Conservation (phyloP, 2,113 vertebrate species). For the Piaya cayana region DNA sequence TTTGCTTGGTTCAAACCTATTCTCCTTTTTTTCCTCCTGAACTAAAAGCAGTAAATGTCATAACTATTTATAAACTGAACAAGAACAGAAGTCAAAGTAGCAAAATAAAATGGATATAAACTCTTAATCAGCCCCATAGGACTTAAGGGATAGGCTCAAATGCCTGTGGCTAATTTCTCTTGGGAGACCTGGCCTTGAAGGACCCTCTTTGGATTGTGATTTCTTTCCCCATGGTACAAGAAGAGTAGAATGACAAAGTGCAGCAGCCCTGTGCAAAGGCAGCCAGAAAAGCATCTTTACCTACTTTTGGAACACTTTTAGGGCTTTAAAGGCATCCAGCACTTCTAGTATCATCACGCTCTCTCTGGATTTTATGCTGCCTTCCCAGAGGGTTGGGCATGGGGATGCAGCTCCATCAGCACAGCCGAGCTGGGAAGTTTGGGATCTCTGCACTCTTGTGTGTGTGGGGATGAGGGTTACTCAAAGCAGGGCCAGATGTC, state of each 20-base stretch:
- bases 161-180: not conserved
- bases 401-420: not conserved
- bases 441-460: not conserved
- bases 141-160: not conserved
- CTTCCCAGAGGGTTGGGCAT: not conserved
- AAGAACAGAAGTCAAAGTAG: slow-evolving; percentile 20
- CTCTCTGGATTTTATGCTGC: not conserved
- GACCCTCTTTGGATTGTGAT: not conserved
- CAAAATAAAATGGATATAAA: slow-evolving; percentile 38
- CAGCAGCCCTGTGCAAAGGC: not conserved
- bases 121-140: not conserved
- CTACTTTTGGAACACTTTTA: not conserved
- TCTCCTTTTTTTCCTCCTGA: not conserved
- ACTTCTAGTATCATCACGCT: rapidly evolving
- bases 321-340: not conserved
- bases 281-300: not conserved
- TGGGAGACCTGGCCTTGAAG: not conserved
- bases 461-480: not conserved
- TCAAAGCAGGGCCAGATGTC: not conserved
- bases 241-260: not conserved
- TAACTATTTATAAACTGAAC: slow-evolving; percentile 47
- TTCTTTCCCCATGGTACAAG: not conserved
- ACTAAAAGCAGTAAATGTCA: slow-evolving; percentile 56
- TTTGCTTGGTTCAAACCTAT: not conserved
- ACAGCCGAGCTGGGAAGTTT: rapidly evolving